A percentile compares a stretch with the other conserved stretches of the same genome.
These are phyloP conservation scores for Belonocnema kinseyi DNA, from an alignment of 1,140 invertebrate genomes.

Conservation along the genomic window DNA sequence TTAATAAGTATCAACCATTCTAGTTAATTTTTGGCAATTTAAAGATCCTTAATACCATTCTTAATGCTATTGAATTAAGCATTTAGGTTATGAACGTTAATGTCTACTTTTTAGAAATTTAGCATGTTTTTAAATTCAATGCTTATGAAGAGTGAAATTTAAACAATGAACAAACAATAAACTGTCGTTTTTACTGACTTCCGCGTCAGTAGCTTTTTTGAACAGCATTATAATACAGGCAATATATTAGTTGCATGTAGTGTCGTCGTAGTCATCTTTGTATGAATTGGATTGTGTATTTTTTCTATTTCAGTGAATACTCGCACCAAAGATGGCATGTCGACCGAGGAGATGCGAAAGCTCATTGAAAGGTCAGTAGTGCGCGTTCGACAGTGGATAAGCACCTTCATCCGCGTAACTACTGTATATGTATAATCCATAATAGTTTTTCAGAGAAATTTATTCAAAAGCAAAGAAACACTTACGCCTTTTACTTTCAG, in stretches of 20 bases:
- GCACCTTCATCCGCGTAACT: background rate
- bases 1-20: no score
- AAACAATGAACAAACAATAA: background rate
- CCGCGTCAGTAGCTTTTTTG: background rate
- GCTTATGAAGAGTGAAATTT: no score
- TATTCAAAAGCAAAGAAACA: background rate
- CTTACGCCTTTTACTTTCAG: background rate
- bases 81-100: no score
- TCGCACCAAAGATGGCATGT: constrained; percentile 90
- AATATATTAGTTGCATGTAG: constrained; percentile 36
- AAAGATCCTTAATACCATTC: no score
- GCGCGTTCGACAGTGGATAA: constrained; percentile 34
- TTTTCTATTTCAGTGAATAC: constrained; percentile 83
- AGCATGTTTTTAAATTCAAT: background rate
- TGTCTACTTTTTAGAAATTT: background rate
- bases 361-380: constrained; percentile 94
- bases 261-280: constrained; percentile 72
- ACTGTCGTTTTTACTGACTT: background rate
- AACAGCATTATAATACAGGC: constrained; percentile 6
- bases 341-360: constrained; percentile 96
- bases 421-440: no score
- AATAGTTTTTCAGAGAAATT: no score
- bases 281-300: constrained; percentile 76
- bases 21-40: no score
- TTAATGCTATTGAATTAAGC: no score